Evolutionary conservation across 2,888 invertebrate genomes (phyloP), one percentile per base, ranked within the genome.

Genomic region (Idaea biselata): DNA sequence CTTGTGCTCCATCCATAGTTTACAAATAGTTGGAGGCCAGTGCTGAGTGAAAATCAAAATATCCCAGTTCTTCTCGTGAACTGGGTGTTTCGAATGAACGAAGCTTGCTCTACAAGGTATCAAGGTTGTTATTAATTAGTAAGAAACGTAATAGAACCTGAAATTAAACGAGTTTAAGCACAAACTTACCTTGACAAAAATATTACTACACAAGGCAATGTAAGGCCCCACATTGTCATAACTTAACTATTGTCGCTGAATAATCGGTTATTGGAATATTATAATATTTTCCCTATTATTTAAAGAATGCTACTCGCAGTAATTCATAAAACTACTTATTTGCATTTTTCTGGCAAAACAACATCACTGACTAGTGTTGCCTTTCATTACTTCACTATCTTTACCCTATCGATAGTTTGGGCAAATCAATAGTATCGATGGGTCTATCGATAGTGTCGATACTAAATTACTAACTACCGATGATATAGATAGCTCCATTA

Each of bases 21-120:
- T 93, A 76, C 97, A 97, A 1, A 95, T 79, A 0, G 85, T 85
- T 16, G 79, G 76, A 1, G 97, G 97, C 97, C 97, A 97, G 73
- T 94, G 94, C 82, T 97, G 97, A 0, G 96, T 96, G 78, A 96
- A 97, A 66, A 97, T 94, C 7, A 97, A 76, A 57, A 96, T 84
- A 80, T 97, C 97, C 94, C 96, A 97, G 14, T 94, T 90, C 56
- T 90, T 73, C 14, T 68, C 69, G 57, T 81, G 71, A 55, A 60
- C 58, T 53, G 58, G 5, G 56, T 63, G 59, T 18, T 63, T 60
- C 56, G 60, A 61, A 8, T 58, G 63, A 17, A 55, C 55, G 16
- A 8, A 65, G 63, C 61, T 62, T 44, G 63, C 31, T 57, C 66
- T 71, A 18, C 60, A 63, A 59, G 0, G 11, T 44, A 44, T 44